phyloP scores from a whole-genome alignment of 2,888 invertebrate genomes.

The Choreutis nemorana region DNA sequence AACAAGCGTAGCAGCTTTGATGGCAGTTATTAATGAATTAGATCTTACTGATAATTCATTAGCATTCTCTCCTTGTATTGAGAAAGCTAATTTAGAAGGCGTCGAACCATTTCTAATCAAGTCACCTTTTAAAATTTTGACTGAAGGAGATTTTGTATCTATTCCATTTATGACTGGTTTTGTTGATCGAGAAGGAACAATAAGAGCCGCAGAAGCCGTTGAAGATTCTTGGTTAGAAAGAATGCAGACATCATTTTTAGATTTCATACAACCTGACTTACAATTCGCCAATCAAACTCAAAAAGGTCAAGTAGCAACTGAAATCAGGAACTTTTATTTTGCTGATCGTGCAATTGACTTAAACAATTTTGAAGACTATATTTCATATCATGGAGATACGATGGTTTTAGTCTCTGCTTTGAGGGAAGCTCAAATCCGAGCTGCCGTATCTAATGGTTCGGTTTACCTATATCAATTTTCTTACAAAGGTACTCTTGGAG shows the following conservation, averaged over 20 bases:
- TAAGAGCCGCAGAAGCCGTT: constrained; percentile 32
- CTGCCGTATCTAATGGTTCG: constrained; percentile 15
- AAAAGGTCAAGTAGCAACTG: constrained; percentile 18
- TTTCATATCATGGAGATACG: constrained; percentile 44
- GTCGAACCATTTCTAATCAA: constrained; percentile 29
- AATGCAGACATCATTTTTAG: constrained; percentile 35
- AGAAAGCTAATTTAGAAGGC: constrained; percentile 23
- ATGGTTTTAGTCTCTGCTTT: constrained; percentile 44
- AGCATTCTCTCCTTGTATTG: constrained; percentile 51
- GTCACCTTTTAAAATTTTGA: constrained; percentile 33
- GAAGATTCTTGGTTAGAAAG: constrained; percentile 32
- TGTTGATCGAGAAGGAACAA: constrained; percentile 49
- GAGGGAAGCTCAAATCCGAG: constrained; percentile 33
- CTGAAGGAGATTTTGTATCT: constrained; percentile 24
- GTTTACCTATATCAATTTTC: constrained; percentile 51
- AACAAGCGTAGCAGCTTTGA: constrained; percentile 35
- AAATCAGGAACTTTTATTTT: constrained; percentile 35
- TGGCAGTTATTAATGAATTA: constrained; percentile 43
- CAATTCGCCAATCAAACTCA: constrained; percentile 24
- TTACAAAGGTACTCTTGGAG: constrained; percentile 36
- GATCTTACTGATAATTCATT: constrained; percentile 43
- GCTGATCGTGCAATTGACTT: constrained; percentile 18
- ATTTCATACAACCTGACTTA: constrained; percentile 44
- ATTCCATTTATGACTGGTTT: constrained; percentile 45
- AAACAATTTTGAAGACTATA: constrained; percentile 21